These are phyloP conservation scores for Heloderma charlesbogerti DNA, from an alignment of 2,113 vertebrate species.

Conservation along the genomic window DNA sequence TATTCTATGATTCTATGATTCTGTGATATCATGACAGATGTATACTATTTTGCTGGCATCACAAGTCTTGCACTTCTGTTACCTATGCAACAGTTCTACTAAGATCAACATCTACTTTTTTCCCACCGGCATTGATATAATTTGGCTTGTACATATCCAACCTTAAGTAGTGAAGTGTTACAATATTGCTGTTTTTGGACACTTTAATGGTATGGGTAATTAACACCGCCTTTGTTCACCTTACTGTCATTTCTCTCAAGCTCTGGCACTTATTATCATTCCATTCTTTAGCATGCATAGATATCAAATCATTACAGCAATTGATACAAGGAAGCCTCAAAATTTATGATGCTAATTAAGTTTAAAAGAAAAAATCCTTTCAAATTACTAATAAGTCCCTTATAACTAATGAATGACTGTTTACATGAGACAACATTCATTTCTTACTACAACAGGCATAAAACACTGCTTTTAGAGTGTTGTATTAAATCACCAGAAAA, in stretches of 20 bases:
- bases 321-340: conserved; percentile 67
- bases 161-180: conserved; percentile 26
- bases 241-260: conserved; percentile 69
- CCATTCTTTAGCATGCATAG: conserved; percentile 25
- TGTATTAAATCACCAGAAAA: conserved; percentile 72
- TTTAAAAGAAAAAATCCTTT: conserved; percentile 56
- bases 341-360: conserved; percentile 77
- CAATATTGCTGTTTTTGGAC: conserved; percentile 14
- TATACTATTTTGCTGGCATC: conserved; percentile 1
- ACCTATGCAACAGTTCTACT: neutral
- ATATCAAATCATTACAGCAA: conserved; percentile 51
- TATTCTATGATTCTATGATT: too few relatives aligned
- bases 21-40: neutral
- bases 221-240: conserved; percentile 70
- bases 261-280: conserved; percentile 66
- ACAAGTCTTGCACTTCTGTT: neutral
- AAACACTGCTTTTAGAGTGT: conserved; percentile 58
- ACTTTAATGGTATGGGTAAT: conserved; percentile 72
- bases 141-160: conserved; percentile 59
- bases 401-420: conserved; percentile 75
- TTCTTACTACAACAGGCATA: conserved; percentile 71
- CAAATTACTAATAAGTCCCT: conserved; percentile 69
- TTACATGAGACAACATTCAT: conserved; percentile 59
- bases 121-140: conserved; percentile 18
- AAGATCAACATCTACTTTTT: conserved; percentile 9